Evolutionary conservation across 2,113 vertebrate species (phyloP).

Genomic region (Sus scrofa): T2T-Sscrofa CM000818.6:92079501-92080000

Average conservation of each 20-base stretch:
- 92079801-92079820: neutral
- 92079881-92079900: neutral
- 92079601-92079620: neutral
- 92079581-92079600: neutral
- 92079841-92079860: neutral
- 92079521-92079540: neutral
- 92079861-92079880: neutral
- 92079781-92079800: neutral
- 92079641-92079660: neutral
- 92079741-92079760: too few species aligned
- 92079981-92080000: neutral
- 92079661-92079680: neutral
- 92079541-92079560: neutral
- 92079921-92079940: neutral
- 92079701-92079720: neutral
- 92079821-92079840: neutral
- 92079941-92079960: neutral
- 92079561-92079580: neutral
- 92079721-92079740: neutral
- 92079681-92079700: neutral
- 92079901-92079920: neutral
- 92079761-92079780: neutral
- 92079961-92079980: neutral
- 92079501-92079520: neutral
- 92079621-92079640: neutral